Conservation (phyloP, 2,888 invertebrate genomes). For the Glaucopsyche alexis region DNA sequence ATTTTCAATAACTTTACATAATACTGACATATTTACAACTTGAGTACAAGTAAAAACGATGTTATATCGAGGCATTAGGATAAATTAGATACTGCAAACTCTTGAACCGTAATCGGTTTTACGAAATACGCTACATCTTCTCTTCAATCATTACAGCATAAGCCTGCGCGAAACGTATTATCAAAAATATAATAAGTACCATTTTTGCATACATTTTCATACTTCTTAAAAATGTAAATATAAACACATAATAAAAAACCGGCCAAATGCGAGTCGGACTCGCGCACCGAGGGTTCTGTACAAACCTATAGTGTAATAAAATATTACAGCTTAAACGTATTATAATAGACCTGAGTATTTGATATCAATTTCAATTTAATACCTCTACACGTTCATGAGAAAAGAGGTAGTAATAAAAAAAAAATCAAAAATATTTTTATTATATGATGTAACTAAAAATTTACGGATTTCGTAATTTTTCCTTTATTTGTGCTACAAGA, state of each 20-base stretch:
- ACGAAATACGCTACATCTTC: conserved; percentile 63
- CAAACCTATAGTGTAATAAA: too few species aligned
- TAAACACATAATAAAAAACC: not conserved
- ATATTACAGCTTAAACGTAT: too few species aligned
- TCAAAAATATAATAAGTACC: not conserved
- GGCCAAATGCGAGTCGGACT: too few species aligned
- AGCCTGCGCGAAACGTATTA: conserved; percentile 42
- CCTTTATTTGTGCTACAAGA: too few species aligned
- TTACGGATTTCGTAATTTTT: too few species aligned
- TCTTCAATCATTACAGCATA: conserved; percentile 61
- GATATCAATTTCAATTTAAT: too few species aligned
- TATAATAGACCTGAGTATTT: too few species aligned
- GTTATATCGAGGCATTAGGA: conserved; percentile 58
- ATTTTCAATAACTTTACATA: not conserved
- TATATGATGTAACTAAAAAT: too few species aligned
- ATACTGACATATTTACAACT: not conserved
- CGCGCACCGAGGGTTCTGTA: too few species aligned
- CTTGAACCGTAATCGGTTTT: conserved; percentile 69
- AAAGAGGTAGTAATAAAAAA: too few species aligned
- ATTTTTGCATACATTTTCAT: not conserved
- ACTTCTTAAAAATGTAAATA: not conserved
- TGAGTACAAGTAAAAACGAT: conserved; percentile 13
- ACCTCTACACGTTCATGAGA: too few species aligned
- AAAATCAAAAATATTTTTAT: too few species aligned
- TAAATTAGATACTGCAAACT: conserved; percentile 68